Evolutionary conservation across 2,888 invertebrate species (phyloP), one percentile per base, ranked within the genome.

Genomic region (Callinectes sapidus): DNA sequence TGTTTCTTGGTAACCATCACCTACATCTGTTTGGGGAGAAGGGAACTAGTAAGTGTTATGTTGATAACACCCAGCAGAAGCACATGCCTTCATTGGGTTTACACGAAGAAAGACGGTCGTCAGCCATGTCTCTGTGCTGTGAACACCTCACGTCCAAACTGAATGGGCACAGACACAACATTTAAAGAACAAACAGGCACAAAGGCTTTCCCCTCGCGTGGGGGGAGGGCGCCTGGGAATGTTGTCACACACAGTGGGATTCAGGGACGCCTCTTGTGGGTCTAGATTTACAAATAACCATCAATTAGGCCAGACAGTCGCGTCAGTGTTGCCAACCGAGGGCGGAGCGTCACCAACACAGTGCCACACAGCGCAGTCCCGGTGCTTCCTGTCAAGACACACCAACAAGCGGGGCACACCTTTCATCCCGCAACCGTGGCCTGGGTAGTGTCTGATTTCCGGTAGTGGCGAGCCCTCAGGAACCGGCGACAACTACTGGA

Each of bases 261-360:
- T 81, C 81, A 35, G 81, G 81, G 81, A 32, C 81, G 81, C 35
- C 81, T 35, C 81, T 35, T 35, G 81, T 81, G 81, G 81, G 81
- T 81, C 81, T 35, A 35, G 32, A 81, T 81, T 81, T 81, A 81
- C 81, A 81, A 81, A 81, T 81, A 81, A 81, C 81, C 81, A 81
- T 81, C 35, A 81, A 81, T 81, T 81, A 81, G 81, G 81, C 35
- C 81, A 81, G 81, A 81, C 81, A 81, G 81, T 32, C 81, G 81
- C 81, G 16, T 2, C 81, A 81, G 35, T 81, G 81, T 35, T 81
- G 35, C 81, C 32, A 81, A 81, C 35, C 14, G n/a, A 35, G 81
- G 35, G 81, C 10, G 32, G 14, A 32, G 13, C 32, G 81, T 71
- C 28, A 71, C 71, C 8, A 71, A 28, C 71, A 23, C n/a, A 71